Evolutionary conservation across 1,140 invertebrate species (phyloP).

Genomic region (Solen grandis): DNA sequence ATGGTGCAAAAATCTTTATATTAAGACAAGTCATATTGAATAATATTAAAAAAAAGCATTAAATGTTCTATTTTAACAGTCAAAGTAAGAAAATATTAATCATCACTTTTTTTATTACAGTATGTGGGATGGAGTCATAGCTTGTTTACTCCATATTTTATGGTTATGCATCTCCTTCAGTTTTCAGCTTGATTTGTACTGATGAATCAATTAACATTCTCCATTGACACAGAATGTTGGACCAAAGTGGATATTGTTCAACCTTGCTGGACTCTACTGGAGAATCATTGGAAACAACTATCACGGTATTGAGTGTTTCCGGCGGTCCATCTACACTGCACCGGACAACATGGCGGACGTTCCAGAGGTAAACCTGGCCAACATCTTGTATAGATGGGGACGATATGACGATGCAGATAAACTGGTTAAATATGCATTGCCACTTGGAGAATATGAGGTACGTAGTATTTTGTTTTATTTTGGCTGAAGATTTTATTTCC

Average conservation of each 20-base stretch:
- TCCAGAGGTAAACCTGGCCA: slow-evolving; percentile 90
- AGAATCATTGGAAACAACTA: slow-evolving; percentile 88
- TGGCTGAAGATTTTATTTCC: not conserved
- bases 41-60: too few relatives aligned
- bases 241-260: slow-evolving; percentile 90
- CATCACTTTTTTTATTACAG: too few relatives aligned
- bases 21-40: too few relatives aligned
- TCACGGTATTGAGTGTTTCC: slow-evolving; percentile 90
- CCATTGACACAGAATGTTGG: slow-evolving; percentile 87
- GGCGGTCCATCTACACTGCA: slow-evolving; percentile 88
- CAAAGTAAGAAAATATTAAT: too few relatives aligned
- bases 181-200: too few relatives aligned
- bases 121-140: too few relatives aligned
- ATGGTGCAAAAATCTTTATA: too few relatives aligned
- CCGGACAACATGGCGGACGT: slow-evolving; percentile 89
- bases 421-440: slow-evolving; percentile 88
- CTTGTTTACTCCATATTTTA: too few relatives aligned
- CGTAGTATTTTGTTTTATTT: slow-evolving; percentile 50
- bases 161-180: too few relatives aligned
- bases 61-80: too few relatives aligned
- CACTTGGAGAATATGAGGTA: slow-evolving; percentile 87
- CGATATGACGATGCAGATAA: slow-evolving; percentile 88
- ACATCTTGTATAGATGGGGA: slow-evolving; percentile 87
- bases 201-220: too few relatives aligned
- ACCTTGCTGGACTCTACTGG: slow-evolving; percentile 92